A percentile compares a stretch with the other conserved stretches of the same genome.
Conservation (phyloP, 2,113 vertebrate genomes). For the Herpetotheres cachinnans region DNA sequence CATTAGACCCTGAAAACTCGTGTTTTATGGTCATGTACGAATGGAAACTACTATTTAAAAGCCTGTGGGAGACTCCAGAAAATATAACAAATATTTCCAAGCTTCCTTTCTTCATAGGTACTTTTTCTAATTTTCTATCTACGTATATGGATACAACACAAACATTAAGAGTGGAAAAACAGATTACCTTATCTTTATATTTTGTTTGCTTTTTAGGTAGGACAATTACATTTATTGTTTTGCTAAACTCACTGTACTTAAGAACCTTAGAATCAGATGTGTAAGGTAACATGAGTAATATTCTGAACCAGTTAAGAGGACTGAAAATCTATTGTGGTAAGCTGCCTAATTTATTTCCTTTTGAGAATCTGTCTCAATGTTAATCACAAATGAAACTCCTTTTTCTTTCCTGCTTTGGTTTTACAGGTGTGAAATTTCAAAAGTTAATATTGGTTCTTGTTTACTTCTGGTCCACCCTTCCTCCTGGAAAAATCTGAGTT, state of each 20-base stretch:
- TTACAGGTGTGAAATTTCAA: constrained; percentile 41
- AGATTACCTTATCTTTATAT: constrained; percentile 35
- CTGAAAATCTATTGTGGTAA: not conserved
- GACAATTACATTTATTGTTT: not conserved
- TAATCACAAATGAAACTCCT: constrained; percentile 20
- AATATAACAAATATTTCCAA: not conserved
- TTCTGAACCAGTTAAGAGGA: not conserved
- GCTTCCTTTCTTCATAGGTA: not conserved
- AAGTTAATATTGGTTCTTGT: constrained; percentile 3
- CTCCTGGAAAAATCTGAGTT: not conserved
- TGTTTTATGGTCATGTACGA: not conserved
- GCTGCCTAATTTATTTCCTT: constrained; percentile 18
- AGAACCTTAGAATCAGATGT: not conserved
- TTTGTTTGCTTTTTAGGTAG: constrained; percentile 41
- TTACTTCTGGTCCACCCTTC: not conserved
- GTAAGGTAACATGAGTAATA: not conserved
- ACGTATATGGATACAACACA: not conserved
- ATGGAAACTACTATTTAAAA: not conserved
- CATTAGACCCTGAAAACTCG: not conserved
- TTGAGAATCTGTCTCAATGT: constrained; percentile 1
- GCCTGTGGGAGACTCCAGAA: not conserved
- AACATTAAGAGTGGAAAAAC: not conserved
- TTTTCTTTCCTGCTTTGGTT: constrained; percentile 19
- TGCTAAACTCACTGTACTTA: not conserved
- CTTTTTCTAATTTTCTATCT: not conserved